Evolutionary conservation across 2,797 vertebrate genomes (phyloP).

Genomic region (Anguilla anguilla): DNA sequence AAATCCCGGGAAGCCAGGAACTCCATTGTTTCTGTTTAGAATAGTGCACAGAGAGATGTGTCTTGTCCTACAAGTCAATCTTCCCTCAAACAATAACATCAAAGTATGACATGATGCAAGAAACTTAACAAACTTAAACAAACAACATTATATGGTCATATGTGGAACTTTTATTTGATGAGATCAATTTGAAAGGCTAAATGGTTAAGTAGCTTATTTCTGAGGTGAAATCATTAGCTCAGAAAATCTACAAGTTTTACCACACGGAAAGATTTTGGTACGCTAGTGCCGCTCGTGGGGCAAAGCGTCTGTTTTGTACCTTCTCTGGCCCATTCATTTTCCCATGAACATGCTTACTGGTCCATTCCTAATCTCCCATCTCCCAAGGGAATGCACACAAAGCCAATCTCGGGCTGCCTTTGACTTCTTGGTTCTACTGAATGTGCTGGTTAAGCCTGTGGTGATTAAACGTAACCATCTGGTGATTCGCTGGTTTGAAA

Average conservation of each 20-base stretch:
- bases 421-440: neutral
- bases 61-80: neutral
- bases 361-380: constrained; percentile 40
- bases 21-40: neutral
- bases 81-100: neutral
- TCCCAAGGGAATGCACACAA: constrained; percentile 25
- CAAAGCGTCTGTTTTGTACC: constrained; percentile 31
- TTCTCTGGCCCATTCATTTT: constrained; percentile 29
- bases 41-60: neutral
- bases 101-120: neutral
- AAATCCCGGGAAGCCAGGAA: neutral
- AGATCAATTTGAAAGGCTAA: neutral
- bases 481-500: neutral
- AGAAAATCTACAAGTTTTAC: neutral
- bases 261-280: neutral
- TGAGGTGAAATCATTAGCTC: neutral
- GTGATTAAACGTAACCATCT: neutral
- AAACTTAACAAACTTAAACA: neutral
- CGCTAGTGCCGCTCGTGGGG: constrained; percentile 26
- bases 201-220: neutral
- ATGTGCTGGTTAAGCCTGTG: neutral
- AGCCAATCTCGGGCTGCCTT: neutral
- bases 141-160: neutral
- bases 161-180: neutral
- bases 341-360: constrained; percentile 45